A percentile compares a stretch with the other conserved stretches of the same genome.
Evolutionary conservation across 2,113 vertebrate species (phyloP).

Genomic region (Halichoerus grypus): DNA sequence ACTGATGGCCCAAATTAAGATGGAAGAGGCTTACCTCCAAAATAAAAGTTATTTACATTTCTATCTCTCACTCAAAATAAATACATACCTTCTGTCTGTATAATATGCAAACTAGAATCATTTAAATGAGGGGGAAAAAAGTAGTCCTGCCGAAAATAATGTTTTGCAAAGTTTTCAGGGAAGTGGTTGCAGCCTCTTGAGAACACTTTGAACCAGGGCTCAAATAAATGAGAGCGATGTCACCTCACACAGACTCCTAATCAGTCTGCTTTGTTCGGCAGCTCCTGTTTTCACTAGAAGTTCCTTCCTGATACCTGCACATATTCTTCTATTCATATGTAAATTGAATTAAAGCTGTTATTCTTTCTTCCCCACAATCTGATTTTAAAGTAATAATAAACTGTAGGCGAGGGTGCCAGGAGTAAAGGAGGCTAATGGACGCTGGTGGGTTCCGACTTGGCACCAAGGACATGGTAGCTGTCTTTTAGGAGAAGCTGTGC

Average conservation of each 20-base stretch:
- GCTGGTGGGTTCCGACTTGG: background rate
- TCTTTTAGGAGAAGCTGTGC: background rate
- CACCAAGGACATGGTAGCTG: background rate
- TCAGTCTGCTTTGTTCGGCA: conserved; percentile 73
- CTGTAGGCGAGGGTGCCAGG: background rate
- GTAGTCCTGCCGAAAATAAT: conserved; percentile 11
- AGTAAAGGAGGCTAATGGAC: background rate
- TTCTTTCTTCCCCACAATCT: conserved; percentile 70
- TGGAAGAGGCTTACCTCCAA: background rate
- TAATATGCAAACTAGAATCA: background rate
- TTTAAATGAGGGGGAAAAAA: background rate
- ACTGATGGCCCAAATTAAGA: background rate
- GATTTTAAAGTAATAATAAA: conserved; percentile 71
- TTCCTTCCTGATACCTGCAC: background rate
- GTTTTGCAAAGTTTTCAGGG: conserved; percentile 59
- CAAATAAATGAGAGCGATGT: background rate
- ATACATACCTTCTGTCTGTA: background rate
- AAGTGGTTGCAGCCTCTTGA: conserved; percentile 52
- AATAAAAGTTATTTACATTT: background rate
- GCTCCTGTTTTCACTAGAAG: conserved; percentile 30
- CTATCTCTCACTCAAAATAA: background rate
- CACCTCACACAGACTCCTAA: conserved; percentile 64
- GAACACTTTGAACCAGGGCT: conserved; percentile 58
- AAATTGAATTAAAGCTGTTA: conserved; percentile 73
- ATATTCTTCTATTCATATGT: conserved; percentile 80